Evolutionary conservation across 2,888 invertebrate species (phyloP), one percentile per base, ranked within the genome.

Genomic region (Scaptomyza caliginosa): DNA sequence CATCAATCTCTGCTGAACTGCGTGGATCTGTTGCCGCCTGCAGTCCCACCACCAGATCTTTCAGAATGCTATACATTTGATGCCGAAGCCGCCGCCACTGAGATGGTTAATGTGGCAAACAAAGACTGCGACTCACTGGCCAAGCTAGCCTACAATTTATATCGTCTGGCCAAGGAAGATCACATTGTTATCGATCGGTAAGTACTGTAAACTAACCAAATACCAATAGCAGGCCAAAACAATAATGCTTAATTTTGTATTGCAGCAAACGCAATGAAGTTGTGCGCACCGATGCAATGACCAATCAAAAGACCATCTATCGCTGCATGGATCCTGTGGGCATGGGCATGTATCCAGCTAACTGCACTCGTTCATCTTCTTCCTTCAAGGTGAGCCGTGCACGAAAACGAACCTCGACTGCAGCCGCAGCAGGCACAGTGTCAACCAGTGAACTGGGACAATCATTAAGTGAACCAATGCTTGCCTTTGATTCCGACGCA

Each of bases 141-240:
- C 32, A 88, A 86, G 36, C 50, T 91, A 19, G 90, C 90, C 3
- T 89, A 88, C 50, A 88, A 87, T 43, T 78, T 91, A 16, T 79
- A 89, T 24, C 85, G 87, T 21, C 67, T 90, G 3, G 86, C 90
- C 11, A 81, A 87, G 43, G 76, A 83, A 0, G 90, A 90, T 69
- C 90, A 89, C 52, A 89, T 90, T n/a, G 89, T 90, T 0, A 91
- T 91, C 5, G 89, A 91, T 63, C 87, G 89, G 90, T 90, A 23
- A 65, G 34, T 56, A 26, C 8, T 21, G 21, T 3, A 21, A 4
- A 2, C n/a, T n/a, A 13, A 5, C 16, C 10, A 4, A 10, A 8
- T 16, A 4, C 0, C 17, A 19, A 17, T 17, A 32, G 13, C 3
- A n/a, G n/a, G n/a, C 4, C 17, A 4, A 4, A 6, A 4, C 19